These are phyloP conservation scores for Molothrus ater DNA, from an alignment of 2,797 vertebrate genomes.

Conservation along the genomic window DNA sequence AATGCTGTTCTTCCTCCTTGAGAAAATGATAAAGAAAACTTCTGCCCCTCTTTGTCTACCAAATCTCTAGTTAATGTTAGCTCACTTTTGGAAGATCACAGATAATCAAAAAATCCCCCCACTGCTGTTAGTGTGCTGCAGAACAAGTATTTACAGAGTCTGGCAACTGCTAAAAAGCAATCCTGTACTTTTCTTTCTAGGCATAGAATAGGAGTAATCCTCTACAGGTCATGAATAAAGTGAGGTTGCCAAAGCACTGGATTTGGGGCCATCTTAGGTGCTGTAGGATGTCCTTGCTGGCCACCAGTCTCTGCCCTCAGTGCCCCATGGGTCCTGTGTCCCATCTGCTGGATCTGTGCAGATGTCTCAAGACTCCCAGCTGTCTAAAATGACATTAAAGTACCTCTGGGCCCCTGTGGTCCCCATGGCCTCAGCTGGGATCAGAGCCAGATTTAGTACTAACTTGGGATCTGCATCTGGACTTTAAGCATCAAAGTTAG, in stretches of 20 bases:
- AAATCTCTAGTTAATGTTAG: neutral
- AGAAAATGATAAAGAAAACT: neutral
- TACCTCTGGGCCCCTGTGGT: neutral
- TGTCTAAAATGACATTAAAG: neutral
- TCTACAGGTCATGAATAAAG: neutral
- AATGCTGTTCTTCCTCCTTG: neutral
- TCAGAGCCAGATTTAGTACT: neutral
- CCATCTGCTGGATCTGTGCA: neutral
- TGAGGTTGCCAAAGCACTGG: neutral
- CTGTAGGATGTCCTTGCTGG: neutral
- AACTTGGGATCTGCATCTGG: neutral
- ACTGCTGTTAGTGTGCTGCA: neutral
- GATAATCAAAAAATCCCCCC: neutral
- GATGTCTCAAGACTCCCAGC: neutral
- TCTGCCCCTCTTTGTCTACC: neutral
- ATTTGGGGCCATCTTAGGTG: neutral
- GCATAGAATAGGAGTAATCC: neutral
- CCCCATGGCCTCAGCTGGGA: neutral
- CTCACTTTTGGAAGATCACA: neutral
- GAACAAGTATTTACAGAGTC: neutral
- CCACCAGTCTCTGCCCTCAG: neutral
- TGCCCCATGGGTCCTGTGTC: fast-evolving
- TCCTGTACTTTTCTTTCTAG: neutral
- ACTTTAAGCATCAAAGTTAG: neutral
- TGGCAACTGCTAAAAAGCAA: neutral